Base-by-base conservation (phyloP, 2,797 vertebrate species). In the Poliocrania exsul region DNA sequence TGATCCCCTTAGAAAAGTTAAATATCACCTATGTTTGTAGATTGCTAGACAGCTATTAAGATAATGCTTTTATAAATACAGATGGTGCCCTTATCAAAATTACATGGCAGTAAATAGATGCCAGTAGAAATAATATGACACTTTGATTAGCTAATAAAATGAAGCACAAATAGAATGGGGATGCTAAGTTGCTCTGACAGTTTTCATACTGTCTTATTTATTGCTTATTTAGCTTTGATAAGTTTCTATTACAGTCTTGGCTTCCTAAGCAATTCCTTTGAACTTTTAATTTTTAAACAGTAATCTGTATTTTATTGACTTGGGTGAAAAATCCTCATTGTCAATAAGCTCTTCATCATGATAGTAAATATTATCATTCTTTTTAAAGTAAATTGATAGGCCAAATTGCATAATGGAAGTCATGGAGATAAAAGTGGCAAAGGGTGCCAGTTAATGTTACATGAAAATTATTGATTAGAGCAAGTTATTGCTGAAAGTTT, bases 31-130 rank as follows among this genome's bases (percentile, higher is more conserved):
- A 90, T 98, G 97, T 98, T 98, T 98, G 96, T 97, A 97, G 97
- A 97, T 97, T 97, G 96, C 96, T 97, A 96, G 96, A 97, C 97
- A 97, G 98, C 97, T 96, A 97, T 97, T 97, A 97, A 98, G 98
- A 98, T 98, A 98, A 98, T 98, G 98, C 98, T 97, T 98, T 97
- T 97, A 97, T 98, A 98, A 98, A 98, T 98, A 98, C 98, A 98
- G 98, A 98, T 98, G 98, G 97, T 97, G 93, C 97, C 96, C 97
- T 98, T 98, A 98, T 98, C 97, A 97, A 98, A 98, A 98, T 98
- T 97, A 96, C 96, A 97, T 93, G 97, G 96, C 96, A 97, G 97
- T 94, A 97, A 98, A 96, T 97, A 97, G 98, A 98, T 98, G 97
- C 96, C 95, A 97, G 96, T 91, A 96, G 96, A 95, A 97, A 97